Percentiles rank a stretch among this genome's conserved stretches.
These are phyloP conservation scores for Mycteria americana DNA, from an alignment of 2,797 vertebrate genomes.

Conservation along the genomic window DNA sequence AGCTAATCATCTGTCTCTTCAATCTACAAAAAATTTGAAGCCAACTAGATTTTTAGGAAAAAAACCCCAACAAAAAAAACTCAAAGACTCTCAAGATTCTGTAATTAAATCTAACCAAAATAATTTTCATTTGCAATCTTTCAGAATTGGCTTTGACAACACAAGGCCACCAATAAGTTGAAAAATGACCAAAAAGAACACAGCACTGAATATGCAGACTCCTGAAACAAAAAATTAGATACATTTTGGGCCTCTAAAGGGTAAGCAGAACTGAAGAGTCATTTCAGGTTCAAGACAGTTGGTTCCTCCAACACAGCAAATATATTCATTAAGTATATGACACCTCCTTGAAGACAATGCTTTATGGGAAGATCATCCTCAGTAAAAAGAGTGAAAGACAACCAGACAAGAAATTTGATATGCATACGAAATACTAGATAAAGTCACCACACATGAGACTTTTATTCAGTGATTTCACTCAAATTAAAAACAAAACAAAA, in stretches of 20 bases:
- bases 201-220: not conserved
- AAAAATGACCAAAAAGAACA: not conserved
- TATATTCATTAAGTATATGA: not conserved
- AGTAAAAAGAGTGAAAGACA: not conserved
- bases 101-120: not conserved
- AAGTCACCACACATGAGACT: not conserved
- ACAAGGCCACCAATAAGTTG: not conserved
- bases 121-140: not conserved
- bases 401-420: not conserved
- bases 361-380: not conserved
- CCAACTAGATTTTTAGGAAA: not conserved
- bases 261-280: not conserved
- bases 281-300: not conserved
- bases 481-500: not conserved
- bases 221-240: not conserved
- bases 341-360: not conserved
- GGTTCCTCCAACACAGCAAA: not conserved
- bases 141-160: not conserved
- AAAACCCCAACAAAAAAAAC: not conserved
- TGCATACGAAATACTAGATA: not conserved
- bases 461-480: not conserved
- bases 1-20: not conserved
- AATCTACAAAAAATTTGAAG: not conserved
- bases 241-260: not conserved
- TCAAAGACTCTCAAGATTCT: not conserved